Evolutionary conservation across 2,113 vertebrate genomes (phyloP).

Genomic region (Bucco capensis): DNA sequence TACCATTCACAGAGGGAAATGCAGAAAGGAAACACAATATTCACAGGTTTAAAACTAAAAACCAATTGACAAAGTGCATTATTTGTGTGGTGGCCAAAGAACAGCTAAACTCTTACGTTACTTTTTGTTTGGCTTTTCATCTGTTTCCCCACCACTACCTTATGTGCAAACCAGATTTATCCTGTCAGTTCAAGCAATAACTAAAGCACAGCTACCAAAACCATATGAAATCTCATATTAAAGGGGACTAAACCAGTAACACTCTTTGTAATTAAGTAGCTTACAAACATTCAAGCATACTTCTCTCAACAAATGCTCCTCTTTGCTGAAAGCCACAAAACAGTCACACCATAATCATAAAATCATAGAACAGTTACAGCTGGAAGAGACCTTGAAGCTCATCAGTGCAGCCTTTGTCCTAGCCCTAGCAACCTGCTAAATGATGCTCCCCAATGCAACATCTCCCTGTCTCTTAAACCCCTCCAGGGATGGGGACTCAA

Average conservation of each 20-base stretch:
- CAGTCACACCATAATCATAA: neutral
- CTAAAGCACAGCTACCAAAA: neutral
- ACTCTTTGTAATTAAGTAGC: neutral
- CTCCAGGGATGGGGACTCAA: no score
- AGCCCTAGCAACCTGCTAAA: no score
- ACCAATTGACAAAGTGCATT: neutral
- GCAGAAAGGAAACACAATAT: neutral
- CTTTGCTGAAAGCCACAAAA: neutral
- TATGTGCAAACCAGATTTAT: neutral
- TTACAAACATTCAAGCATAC: neutral
- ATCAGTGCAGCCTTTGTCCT: no score
- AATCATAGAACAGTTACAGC: no score
- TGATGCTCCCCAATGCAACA: no score
- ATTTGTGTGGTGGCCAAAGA: neutral
- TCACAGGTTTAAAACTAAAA: neutral
- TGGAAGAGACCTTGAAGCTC: no score
- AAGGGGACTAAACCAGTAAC: neutral
- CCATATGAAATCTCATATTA: neutral
- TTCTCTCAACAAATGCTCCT: neutral
- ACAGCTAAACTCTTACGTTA: fast-evolving
- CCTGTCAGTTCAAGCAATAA: neutral
- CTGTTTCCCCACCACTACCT: neutral
- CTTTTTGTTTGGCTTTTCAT: neutral
- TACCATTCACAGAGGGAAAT: neutral
- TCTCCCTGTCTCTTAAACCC: no score